phyloP scores from a whole-genome alignment of 1,140 invertebrate species.

The Apis laboriosa region DNA sequence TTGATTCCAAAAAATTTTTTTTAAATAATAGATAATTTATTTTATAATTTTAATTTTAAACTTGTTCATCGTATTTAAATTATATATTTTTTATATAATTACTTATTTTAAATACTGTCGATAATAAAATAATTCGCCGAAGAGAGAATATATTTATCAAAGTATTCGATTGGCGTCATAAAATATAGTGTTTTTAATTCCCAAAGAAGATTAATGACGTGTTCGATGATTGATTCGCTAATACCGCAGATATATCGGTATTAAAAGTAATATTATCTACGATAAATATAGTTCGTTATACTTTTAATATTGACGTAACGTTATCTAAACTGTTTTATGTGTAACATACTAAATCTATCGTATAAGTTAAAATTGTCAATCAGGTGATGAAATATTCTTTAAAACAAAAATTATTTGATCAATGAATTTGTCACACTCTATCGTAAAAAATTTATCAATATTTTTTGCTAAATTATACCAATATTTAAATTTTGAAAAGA shows the following conservation, averaged over 20 bases:
- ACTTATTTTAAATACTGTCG: neutral
- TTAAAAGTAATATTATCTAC: neutral
- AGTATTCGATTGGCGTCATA: neutral
- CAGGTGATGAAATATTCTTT: neutral
- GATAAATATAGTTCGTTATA: neutral
- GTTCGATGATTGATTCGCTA: conserved; percentile 3
- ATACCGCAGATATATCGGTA: neutral
- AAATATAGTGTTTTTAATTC: conserved; percentile 16
- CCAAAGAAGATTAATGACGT: conserved; percentile 15
- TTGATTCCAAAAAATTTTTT: too few species aligned
- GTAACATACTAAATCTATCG: neutral
- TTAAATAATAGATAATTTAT: too few species aligned
- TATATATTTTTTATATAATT: neutral
- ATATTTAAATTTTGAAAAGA: too few species aligned
- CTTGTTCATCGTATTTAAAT: too few species aligned
- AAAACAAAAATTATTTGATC: neutral
- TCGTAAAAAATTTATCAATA: neutral
- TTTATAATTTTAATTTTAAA: too few species aligned
- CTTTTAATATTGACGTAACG: conserved; percentile 1
- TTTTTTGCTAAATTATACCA: neutral
- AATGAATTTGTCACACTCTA: too few species aligned
- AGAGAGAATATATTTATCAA: neutral
- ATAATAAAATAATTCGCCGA: neutral
- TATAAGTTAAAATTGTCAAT: neutral
- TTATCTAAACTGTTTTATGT: neutral